Conservation (phyloP, 1,140 invertebrate genomes). For the Spodoptera litura region DNA sequence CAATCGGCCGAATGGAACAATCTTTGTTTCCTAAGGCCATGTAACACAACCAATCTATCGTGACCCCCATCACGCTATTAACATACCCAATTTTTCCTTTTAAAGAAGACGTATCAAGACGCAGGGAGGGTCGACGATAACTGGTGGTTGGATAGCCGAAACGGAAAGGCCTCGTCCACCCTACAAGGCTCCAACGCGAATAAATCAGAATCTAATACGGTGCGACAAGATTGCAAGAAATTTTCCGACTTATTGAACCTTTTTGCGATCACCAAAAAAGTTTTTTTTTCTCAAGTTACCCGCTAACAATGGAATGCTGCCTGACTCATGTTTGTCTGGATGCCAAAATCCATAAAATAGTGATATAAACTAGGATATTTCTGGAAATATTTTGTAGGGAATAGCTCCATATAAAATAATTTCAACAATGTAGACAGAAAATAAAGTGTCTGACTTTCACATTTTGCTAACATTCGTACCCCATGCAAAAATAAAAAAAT, state of each 20-base stretch:
- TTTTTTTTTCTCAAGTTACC: slow-evolving; percentile 7
- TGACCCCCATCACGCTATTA: slow-evolving; percentile 70
- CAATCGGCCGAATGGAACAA: slow-evolving; percentile 82
- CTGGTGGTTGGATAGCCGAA: slow-evolving; percentile 62
- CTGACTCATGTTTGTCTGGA: slow-evolving; percentile 14
- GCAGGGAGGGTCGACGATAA: slow-evolving; percentile 61
- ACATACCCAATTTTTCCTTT: slow-evolving; percentile 53
- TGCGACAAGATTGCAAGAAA: slow-evolving; percentile 77
- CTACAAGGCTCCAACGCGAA: slow-evolving; percentile 67
- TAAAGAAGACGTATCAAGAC: slow-evolving; percentile 46
- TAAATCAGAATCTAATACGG: slow-evolving; percentile 83
- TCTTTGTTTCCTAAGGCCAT: slow-evolving; percentile 82
- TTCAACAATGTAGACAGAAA: too few relatives aligned
- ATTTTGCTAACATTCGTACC: too few relatives aligned
- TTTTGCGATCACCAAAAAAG: slow-evolving; percentile 60
- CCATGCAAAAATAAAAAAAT: too few relatives aligned
- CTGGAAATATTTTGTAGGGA: background rate
- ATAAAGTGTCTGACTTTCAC: too few relatives aligned
- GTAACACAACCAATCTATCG: slow-evolving; percentile 68
- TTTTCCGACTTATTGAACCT: slow-evolving; percentile 82
- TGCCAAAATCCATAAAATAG: slow-evolving; percentile 7
- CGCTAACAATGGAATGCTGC: background rate
- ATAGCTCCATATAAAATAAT: background rate
- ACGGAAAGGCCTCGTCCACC: slow-evolving; percentile 71
- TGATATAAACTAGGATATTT: slow-evolving; percentile 9